Evolutionary conservation across 1,140 invertebrate species (phyloP).

Genomic region (Brachionus calyciflorus): DNA sequence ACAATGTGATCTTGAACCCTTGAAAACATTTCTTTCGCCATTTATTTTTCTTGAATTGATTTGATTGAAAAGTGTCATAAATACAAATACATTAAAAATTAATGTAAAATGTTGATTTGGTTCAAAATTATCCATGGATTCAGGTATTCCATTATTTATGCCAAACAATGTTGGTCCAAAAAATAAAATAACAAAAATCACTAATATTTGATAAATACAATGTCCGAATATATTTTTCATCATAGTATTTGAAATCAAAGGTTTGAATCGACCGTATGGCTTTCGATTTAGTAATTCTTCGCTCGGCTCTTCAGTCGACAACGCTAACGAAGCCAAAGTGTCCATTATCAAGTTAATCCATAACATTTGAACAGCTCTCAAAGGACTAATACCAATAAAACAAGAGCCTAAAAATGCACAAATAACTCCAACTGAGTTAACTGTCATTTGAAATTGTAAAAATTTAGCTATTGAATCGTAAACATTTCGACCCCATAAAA

Average conservation of each 20-base stretch:
- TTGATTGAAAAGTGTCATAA: constrained; percentile 99
- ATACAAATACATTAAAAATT: constrained; percentile 99
- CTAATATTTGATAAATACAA: constrained; percentile 87
- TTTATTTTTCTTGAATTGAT: constrained; percentile 99
- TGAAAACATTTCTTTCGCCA: constrained; percentile 94
- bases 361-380: constrained; percentile 96
- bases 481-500: constrained; percentile 99
- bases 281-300: constrained; percentile 86
- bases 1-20: constrained; percentile 83
- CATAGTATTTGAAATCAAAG: constrained; percentile 96
- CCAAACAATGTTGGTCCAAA: constrained; percentile 78
- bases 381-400: constrained; percentile 74
- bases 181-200: constrained; percentile 87
- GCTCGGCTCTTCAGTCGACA: constrained; percentile 95
- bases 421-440: constrained; percentile 95
- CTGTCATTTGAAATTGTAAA: constrained; percentile 96
- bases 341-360: constrained; percentile 99
- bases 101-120: constrained; percentile 96
- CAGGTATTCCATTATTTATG: constrained; percentile 76
- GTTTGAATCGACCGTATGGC: constrained; percentile 96
- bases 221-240: constrained; percentile 99
- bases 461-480: constrained; percentile 99
- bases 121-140: constrained; percentile 63
- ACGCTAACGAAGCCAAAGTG: constrained; percentile 91
- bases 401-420: constrained; percentile 97